Conservation (phyloP, 2,113 vertebrate species). For the Ibidorhyncha struthersii region DNA sequence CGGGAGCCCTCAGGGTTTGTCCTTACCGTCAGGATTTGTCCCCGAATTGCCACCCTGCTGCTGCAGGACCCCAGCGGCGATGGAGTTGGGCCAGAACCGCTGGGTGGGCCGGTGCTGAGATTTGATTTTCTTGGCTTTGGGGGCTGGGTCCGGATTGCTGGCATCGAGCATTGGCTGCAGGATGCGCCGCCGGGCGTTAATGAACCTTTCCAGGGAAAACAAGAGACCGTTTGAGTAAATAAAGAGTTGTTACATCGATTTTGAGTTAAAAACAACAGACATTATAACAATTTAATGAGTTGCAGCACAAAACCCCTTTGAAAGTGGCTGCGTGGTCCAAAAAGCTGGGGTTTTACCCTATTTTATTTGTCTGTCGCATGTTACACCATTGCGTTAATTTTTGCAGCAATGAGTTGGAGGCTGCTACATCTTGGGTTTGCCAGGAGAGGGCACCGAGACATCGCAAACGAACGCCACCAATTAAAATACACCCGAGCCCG, state of each 20-base stretch:
- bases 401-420: neutral
- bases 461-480: rapidly evolving
- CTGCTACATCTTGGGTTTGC: neutral
- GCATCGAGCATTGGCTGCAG: constrained; percentile 97
- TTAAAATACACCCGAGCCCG: rapidly evolving
- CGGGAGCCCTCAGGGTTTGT: neutral
- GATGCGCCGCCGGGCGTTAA: constrained; percentile 95
- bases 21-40: constrained; percentile 89
- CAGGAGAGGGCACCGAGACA: constrained; percentile 44
- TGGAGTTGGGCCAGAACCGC: constrained; percentile 98
- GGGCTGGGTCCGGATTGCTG: constrained; percentile 96
- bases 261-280: neutral
- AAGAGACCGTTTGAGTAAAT: rapidly evolving
- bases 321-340: neutral
- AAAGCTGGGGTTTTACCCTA: rapidly evolving
- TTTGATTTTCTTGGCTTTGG: constrained; percentile 99
- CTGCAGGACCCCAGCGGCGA: constrained; percentile 93
- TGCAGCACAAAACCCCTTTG: neutral
- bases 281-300: rapidly evolving
- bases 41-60: constrained; percentile 85
- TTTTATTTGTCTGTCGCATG: neutral
- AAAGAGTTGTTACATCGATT: rapidly evolving
- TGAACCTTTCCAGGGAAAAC: constrained; percentile 81
- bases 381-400: neutral
- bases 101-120: constrained; percentile 98